A percentile compares a stretch with the other conserved stretches of the same genome.
Conservation (phyloP, 35 echinoderm and acorn worm genomes). For the Stichopus chloronotus region DNA sequence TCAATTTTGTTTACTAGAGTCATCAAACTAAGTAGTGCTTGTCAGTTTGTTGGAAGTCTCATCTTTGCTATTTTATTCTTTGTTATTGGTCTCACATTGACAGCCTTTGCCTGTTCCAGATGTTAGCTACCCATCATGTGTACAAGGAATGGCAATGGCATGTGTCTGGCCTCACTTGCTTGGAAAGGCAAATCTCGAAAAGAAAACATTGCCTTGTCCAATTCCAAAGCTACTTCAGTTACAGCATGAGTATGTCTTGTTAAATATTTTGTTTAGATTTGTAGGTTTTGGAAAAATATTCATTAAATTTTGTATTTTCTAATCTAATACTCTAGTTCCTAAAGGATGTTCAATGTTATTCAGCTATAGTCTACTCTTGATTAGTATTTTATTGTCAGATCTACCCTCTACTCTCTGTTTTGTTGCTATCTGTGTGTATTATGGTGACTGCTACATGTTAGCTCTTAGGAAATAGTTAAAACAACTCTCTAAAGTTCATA, state of each 20-base stretch:
- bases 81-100: background rate
- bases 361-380: too few species aligned
- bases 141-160: constrained; percentile 85
- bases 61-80: too few species aligned
- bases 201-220: constrained; percentile 74
- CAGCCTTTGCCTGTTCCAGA: constrained; percentile 90
- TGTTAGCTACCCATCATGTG: constrained; percentile 80
- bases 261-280: background rate
- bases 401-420: too few species aligned
- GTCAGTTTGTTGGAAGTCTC: too few species aligned
- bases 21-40: too few species aligned
- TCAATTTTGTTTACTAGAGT: too few species aligned
- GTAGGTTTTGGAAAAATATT: background rate
- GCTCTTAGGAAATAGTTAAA: too few species aligned
- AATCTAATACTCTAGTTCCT: background rate
- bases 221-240: constrained; percentile 71
- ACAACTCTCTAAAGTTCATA: too few species aligned
- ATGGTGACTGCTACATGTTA: too few species aligned
- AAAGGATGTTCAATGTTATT: background rate
- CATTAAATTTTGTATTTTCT: too few species aligned
- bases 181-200: constrained; percentile 74
- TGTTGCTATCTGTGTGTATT: too few species aligned
- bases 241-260: constrained; percentile 86
- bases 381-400: too few species aligned
- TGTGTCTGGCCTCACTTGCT: constrained; percentile 93